Percentiles rank a stretch among this genome's conserved stretches.
These are phyloP conservation scores for Perizoma flavofasciatum DNA, from an alignment of 2,888 invertebrate genomes.

Conservation along the genomic window DNA sequence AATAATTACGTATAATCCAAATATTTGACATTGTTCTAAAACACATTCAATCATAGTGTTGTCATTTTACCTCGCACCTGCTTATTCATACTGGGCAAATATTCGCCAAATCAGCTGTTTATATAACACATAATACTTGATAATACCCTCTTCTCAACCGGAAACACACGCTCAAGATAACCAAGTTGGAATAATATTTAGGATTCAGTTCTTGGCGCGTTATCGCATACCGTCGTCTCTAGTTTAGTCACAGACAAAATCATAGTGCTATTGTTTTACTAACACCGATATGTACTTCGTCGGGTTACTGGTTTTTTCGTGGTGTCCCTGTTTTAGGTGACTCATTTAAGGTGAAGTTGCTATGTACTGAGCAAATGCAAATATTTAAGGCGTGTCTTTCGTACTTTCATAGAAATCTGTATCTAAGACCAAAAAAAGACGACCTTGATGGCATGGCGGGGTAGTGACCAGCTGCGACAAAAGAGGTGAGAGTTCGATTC, in stretches of 20 bases:
- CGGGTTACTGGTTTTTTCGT: too few relatives aligned
- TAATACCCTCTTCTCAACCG: conserved; percentile 20
- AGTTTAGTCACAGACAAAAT: conserved; percentile 14
- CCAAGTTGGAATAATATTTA: conserved; percentile 17
- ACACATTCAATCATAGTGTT: background rate
- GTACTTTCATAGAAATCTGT: too few relatives aligned
- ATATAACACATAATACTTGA: background rate
- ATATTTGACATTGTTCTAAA: too few relatives aligned
- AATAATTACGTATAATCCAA: too few relatives aligned
- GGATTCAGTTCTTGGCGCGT: conserved; percentile 25
- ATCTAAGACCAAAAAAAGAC: too few relatives aligned
- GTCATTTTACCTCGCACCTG: conserved; percentile 24
- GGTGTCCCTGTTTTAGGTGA: too few relatives aligned
- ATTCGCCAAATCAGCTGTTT: conserved; percentile 14
- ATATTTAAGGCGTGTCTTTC: too few relatives aligned
- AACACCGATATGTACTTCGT: background rate
- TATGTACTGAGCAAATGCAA: too few relatives aligned
- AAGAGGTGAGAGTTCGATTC: too few relatives aligned
- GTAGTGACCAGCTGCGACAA: too few relatives aligned
- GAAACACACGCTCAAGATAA: conserved; percentile 22
- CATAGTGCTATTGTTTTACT: conserved; percentile 1
- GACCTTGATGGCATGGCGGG: too few relatives aligned
- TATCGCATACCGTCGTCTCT: conserved; percentile 23
- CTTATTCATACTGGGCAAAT: conserved; percentile 1
- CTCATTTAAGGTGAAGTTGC: too few relatives aligned